Base-by-base conservation (phyloP, 92 coral and sea anemone species). In the Porites divaricata region DNA sequence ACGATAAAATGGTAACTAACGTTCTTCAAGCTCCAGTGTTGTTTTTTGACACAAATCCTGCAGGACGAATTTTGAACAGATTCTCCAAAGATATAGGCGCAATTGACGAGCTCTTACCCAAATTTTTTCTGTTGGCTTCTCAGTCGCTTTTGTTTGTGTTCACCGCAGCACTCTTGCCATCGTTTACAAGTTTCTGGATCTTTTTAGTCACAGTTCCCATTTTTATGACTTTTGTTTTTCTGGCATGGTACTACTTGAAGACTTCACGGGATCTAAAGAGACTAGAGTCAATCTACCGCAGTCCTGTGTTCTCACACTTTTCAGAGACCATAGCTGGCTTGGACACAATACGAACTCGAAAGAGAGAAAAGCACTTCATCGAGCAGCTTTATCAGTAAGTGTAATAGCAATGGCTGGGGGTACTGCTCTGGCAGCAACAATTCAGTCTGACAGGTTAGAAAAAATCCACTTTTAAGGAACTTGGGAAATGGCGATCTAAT, bases 221-320 rank as follows among this genome's bases (percentile, higher is more conserved):
- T 9, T 50, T 67, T 12, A 8, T 79, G 14, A 24, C 25, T 9
- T 79, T 79, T 23, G 74, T n/a, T 0, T 49, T 9, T 63, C 51
- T 79, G 54, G 63, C 74, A 1, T 72, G 70, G 77, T 92, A 89
- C 54, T 92, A 86, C 72, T 67, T 92, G 67, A 87, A 83, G 72
- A 85, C 87, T 6, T 88, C 93, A 16, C 86, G 91, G 51, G 95
- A 88, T 67, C 77, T 89, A 19, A 75, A 82, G 71, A 78, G 95
- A 81, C 35, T 90, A 24, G 90, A 90, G 77, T 78, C 92, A 9
- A 52, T 89, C 23, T 78, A 79, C 23, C 74, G 86, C 68, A 89
- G 92, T 58, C 89, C 89, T 8, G 81, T 89, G 9, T 85, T 85
- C 74, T 80, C 89, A 22, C 92, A 79, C 67, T 85, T 89, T 73